Conservation (phyloP, 1,140 invertebrate species). For the Mycetomoellerius zeteki region DNA sequence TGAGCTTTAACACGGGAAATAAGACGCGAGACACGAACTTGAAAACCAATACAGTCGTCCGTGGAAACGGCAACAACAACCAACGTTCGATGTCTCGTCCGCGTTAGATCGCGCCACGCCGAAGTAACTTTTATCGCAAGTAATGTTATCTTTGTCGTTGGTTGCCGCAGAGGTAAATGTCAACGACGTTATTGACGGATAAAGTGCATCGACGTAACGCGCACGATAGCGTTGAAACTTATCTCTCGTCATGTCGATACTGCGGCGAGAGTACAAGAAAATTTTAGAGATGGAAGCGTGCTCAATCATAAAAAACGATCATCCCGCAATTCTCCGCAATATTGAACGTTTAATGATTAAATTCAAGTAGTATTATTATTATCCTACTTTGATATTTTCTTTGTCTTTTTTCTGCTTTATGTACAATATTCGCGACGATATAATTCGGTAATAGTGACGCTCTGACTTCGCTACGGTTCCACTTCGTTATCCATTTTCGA, state of each 20-base stretch:
- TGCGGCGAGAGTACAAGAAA: conserved; percentile 6
- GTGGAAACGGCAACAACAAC: conserved; percentile 23
- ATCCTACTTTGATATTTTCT: not conserved
- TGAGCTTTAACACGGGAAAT: conserved; percentile 52
- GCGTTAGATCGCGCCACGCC: conserved; percentile 11
- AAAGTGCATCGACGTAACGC: conserved; percentile 31
- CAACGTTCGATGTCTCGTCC: not conserved
- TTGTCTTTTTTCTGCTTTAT: not conserved
- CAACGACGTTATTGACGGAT: conserved; percentile 48
- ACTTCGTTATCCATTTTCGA: conserved; percentile 44
- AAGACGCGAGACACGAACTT: conserved; percentile 55
- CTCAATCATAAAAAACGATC: not conserved
- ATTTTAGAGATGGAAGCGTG: not conserved
- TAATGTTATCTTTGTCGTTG: conserved; percentile 26
- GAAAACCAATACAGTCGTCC: conserved; percentile 21
- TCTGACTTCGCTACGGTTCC: conserved; percentile 28
- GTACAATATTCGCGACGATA: not conserved
- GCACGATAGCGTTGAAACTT: conserved; percentile 21
- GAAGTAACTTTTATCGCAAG: conserved; percentile 26
- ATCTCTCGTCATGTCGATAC: conserved; percentile 29
- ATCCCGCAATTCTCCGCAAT: not conserved
- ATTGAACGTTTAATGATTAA: not conserved
- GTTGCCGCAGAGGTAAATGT: conserved; percentile 34
- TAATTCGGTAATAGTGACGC: conserved; percentile 6
- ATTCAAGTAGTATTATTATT: conserved; percentile 1